phyloP scores from a whole-genome alignment of 92 coral and sea anemone species.

The Bergia sp. region DNA sequence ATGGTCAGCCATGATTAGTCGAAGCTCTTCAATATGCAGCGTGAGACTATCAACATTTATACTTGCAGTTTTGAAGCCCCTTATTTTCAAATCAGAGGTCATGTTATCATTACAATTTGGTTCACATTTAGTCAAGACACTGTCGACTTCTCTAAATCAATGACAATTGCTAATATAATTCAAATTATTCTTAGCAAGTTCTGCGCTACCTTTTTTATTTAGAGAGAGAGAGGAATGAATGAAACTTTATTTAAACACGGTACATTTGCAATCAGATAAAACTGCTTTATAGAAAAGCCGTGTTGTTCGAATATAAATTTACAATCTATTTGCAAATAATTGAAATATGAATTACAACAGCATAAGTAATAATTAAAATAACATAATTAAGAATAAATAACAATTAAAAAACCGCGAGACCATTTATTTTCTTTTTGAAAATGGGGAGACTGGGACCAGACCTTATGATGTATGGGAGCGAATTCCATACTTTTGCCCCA shows the following conservation, averaged over 20 bases:
- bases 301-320: too few species aligned
- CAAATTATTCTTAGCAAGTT: conserved; percentile 26
- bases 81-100: conserved; percentile 41
- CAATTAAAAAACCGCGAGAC: too few species aligned
- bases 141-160: conserved; percentile 40
- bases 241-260: conserved; percentile 4
- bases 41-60: conserved; percentile 34
- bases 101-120: conserved; percentile 38
- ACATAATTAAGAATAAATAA: too few species aligned
- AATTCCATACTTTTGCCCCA: too few species aligned
- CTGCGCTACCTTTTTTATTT: conserved; percentile 30
- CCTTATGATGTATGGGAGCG: too few species aligned
- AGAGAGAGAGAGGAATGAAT: not conserved
- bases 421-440: too few species aligned
- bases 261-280: not conserved
- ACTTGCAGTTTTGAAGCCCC: conserved; percentile 48
- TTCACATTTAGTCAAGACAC: conserved; percentile 44
- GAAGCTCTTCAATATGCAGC: conserved; percentile 50
- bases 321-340: too few species aligned
- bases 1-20: not conserved
- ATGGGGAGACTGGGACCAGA: too few species aligned
- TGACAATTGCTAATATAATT: conserved; percentile 5
- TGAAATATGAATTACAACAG: too few species aligned
- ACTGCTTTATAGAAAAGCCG: too few species aligned
- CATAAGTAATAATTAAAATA: too few species aligned